phyloP scores from a whole-genome alignment of 2,797 vertebrate genomes.

The Phrynocephalus forsythii region DNA sequence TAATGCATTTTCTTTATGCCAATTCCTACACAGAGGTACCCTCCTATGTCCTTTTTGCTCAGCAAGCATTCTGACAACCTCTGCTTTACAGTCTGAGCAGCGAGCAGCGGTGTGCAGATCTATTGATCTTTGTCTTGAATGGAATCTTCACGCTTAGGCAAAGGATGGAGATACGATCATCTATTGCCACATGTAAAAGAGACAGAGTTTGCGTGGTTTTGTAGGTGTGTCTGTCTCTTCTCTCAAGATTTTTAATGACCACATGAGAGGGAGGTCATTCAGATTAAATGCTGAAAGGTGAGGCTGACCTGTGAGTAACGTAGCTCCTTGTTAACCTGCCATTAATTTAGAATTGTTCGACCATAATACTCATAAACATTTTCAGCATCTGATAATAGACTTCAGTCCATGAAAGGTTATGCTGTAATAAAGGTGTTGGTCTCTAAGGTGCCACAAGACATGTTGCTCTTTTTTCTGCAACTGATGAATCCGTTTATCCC shows the following conservation, averaged over 20 bases:
- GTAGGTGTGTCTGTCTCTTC: too few species aligned
- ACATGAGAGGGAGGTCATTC: too few species aligned
- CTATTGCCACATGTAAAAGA: too few species aligned
- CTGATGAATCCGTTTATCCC: background rate
- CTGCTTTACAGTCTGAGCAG: background rate
- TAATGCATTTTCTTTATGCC: background rate
- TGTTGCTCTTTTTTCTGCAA: background rate
- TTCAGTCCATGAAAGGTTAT: background rate
- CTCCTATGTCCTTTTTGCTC: background rate
- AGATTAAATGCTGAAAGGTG: too few species aligned
- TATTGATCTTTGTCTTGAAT: background rate
- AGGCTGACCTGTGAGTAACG: too few species aligned
- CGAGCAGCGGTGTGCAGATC: background rate
- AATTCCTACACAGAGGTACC: background rate
- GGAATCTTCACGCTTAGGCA: too few species aligned
- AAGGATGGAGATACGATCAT: too few species aligned
- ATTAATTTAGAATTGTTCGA: too few species aligned
- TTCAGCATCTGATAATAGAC: background rate
- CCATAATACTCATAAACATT: background rate
- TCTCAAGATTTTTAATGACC: too few species aligned
- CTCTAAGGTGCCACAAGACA: background rate
- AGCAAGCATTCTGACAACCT: background rate
- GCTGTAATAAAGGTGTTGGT: background rate
- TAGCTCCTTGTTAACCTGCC: too few species aligned
- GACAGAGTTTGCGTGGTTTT: too few species aligned